Evolutionary conservation across 2,888 invertebrate species (phyloP).

Genomic region (Trypoxylon attenuatum): DNA sequence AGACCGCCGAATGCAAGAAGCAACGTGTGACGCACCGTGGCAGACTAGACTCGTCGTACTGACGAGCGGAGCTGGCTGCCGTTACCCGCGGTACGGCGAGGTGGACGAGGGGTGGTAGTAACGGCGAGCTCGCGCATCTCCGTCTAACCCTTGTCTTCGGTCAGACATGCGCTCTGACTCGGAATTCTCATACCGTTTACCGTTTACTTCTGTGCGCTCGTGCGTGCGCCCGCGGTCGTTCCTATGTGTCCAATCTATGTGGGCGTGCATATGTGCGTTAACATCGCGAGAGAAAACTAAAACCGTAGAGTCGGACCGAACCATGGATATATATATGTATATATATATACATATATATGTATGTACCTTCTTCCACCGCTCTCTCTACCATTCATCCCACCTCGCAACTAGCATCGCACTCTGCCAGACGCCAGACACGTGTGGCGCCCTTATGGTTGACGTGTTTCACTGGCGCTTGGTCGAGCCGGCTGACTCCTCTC

Average conservation of each 20-base stretch:
- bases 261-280: no score
- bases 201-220: constrained; percentile 21
- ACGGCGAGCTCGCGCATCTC: constrained; percentile 41
- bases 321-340: no score
- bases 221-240: no score
- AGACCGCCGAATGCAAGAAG: not conserved
- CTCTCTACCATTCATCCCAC: no score
- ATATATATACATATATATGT: no score
- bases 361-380: no score
- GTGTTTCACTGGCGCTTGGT: not conserved
- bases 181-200: constrained; percentile 33
- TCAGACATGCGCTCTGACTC: constrained; percentile 45
- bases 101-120: constrained; percentile 16
- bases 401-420: no score
- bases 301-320: no score
- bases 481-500: not conserved
- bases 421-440: constrained; percentile 46
- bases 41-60: constrained; percentile 62
- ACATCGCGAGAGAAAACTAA: no score
- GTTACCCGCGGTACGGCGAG: constrained; percentile 40
- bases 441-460: constrained; percentile 9
- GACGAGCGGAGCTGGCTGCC: constrained; percentile 62
- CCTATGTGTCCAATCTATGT: no score
- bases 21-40: constrained; percentile 43
- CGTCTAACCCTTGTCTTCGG: constrained; percentile 33